These are phyloP conservation scores for Caenorhabditis parvicauda DNA, from an alignment of 2,888 invertebrate species.

Conservation along the genomic window DNA sequence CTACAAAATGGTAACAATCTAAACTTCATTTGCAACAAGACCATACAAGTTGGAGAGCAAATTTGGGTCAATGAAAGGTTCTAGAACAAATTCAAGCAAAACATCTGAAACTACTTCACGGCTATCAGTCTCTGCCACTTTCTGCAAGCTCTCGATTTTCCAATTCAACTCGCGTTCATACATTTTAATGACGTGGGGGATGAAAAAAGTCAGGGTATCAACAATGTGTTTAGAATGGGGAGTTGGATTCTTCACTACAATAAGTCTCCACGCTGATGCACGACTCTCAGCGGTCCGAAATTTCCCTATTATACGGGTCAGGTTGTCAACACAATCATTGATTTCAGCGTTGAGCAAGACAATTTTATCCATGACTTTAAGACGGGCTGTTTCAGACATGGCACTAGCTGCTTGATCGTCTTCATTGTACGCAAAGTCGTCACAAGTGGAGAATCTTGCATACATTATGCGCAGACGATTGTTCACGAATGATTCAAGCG, in stretches of 20 bases:
- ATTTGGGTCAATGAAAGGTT: constrained; percentile 36
- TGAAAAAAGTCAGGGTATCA: constrained; percentile 15
- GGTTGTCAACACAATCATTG: constrained; percentile 19
- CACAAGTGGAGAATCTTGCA: constrained; percentile 4
- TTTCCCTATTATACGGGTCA: constrained; percentile 33
- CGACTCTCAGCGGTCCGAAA: constrained; percentile 27
- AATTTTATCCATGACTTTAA: constrained; percentile 13
- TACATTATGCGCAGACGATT: constrained; percentile 31
- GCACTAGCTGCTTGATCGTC: neutral
- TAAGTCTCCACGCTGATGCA: constrained; percentile 27
- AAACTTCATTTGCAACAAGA: constrained; percentile 27
- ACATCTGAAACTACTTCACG: constrained; percentile 29
- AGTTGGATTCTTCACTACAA: constrained; percentile 19
- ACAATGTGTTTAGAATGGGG: constrained; percentile 21
- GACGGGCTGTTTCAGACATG: constrained; percentile 9
- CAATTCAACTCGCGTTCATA: constrained; percentile 20
- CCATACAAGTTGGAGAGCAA: constrained; percentile 34
- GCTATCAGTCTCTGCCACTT: constrained; percentile 26
- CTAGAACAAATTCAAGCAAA: constrained; percentile 29
- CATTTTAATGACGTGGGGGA: constrained; percentile 32
- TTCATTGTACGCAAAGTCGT: no score
- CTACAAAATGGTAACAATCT: neutral
- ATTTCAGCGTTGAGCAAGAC: constrained; percentile 22
- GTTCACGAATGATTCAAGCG: constrained; percentile 26
- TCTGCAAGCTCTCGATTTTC: constrained; percentile 21